Base-by-base conservation (phyloP, 2,797 vertebrate species). In the Setipinna tenuifilis region DNA sequence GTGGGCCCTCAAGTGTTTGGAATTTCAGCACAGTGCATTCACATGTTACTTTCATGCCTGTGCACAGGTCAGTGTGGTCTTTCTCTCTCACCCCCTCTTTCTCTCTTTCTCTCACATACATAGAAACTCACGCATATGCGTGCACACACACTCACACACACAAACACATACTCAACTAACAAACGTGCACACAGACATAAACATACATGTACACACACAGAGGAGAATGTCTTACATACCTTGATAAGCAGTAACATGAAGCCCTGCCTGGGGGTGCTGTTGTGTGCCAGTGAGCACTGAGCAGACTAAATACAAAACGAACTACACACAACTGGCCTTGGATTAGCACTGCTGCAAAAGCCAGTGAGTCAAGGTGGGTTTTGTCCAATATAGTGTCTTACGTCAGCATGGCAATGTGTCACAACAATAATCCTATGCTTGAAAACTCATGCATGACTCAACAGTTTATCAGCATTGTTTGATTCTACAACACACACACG, bases 151-250 rank as follows among this genome's bases (percentile, higher is more conserved):
- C 12, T 1, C 9, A 65, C 17, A 85, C 68, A 83, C 48, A 16
- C n/a, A 35, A 85, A 62, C 61, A 7, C 61, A 65, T 23, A 65
- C 23, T 0, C 59, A 41, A 59, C 21, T n/a, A 7, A 65, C 21
- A 85, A 62, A 82, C 35, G 16, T 19, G 28, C 59, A 86, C 71
- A 83, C 46, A 14, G 19, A 23, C 54, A 46, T 46, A 62, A 35
- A 28, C 28, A 19, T n/a, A 59, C 44, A 83, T 28, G 28, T 2
- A 41, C 82, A 50, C 23, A 48, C 86, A 35, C 88, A 57, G 57
- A 84, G 85, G 91, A 86, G 91, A 95, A 94, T 95, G 91, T 91
- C 89, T 94, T 93, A 89, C 91, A 93, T 94, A 91, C 89, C 88
- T 92, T 84, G 87, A 92, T 94, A 90, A 93, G 93, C 92, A 90